Conservation (phyloP, 2,797 vertebrate genomes). For the Malurus splendens region DNA sequence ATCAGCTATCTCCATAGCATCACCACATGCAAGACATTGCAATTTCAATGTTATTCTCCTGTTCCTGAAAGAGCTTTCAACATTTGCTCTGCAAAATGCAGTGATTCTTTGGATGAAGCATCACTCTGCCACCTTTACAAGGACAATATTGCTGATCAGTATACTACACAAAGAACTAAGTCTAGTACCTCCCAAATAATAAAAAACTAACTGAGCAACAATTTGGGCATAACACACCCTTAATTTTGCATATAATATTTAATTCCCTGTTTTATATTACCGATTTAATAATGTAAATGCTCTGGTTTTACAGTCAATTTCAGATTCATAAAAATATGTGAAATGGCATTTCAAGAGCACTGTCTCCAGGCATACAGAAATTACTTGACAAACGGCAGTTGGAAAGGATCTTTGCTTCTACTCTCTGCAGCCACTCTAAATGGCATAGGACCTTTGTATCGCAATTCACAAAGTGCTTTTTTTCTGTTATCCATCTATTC, state of each 20-base stretch:
- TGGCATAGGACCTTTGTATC: fast-evolving
- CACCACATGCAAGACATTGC: background rate
- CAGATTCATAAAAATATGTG: background rate
- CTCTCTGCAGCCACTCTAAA: background rate
- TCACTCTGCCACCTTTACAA: background rate
- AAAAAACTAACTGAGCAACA: background rate
- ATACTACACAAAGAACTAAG: background rate
- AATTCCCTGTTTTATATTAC: background rate
- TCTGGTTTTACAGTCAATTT: background rate
- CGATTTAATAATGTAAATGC: fast-evolving
- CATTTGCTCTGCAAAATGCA: background rate
- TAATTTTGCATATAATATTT: background rate
- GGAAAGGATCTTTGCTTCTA: background rate
- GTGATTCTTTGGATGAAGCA: background rate
- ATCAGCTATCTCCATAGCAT: background rate
- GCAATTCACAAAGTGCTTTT: background rate
- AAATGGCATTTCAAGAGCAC: background rate
- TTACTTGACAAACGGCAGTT: background rate
- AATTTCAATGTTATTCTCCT: background rate
- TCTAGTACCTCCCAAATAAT: background rate
- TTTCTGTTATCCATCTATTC: background rate
- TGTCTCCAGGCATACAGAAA: background rate
- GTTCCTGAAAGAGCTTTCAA: background rate
- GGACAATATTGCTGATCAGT: background rate
- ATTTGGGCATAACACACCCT: fast-evolving